These are phyloP conservation scores for Arctocebus calabarensis DNA, from an alignment of 2,797 vertebrate genomes.

Conservation along the genomic window DNA sequence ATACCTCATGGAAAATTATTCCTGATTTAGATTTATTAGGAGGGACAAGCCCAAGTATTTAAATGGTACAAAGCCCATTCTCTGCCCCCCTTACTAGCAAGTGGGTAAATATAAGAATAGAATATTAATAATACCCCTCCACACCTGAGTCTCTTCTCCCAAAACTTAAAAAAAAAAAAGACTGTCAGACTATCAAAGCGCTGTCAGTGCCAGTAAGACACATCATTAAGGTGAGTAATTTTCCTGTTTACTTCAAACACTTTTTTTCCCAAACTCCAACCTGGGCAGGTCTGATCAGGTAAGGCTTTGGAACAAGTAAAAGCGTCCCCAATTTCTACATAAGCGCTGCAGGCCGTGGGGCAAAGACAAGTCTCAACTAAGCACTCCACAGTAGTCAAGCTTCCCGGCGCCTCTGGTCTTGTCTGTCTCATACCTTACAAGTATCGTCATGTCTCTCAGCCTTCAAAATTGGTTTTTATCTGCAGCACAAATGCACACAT, in stretches of 20 bases:
- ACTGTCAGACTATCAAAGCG: conserved; percentile 84
- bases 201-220: conserved; percentile 87
- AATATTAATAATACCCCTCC: conserved; percentile 76
- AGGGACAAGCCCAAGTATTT: not conserved
- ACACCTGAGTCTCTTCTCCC: conserved; percentile 48
- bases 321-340: conserved; percentile 92
- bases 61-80: not conserved
- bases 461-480: conserved; percentile 92
- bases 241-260: conserved; percentile 90
- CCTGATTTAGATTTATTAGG: not conserved
- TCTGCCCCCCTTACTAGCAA: not conserved
- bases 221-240: conserved; percentile 90
- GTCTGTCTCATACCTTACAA: conserved; percentile 97
- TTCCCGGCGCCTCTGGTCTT: conserved; percentile 99
- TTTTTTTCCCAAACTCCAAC: conserved; percentile 88
- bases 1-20: conserved; percentile 52
- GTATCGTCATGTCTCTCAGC: conserved; percentile 95
- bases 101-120: not conserved
- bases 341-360: conserved; percentile 95
- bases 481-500: conserved; percentile 85
- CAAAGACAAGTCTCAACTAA: conserved; percentile 96
- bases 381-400: conserved; percentile 93
- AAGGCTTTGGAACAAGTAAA: conserved; percentile 89
- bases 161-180: conserved; percentile 79
- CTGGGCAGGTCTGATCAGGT: conserved; percentile 94